Base-by-base conservation (phyloP, 2,113 vertebrate species). In the Urocynchramus pylzowi region DNA sequence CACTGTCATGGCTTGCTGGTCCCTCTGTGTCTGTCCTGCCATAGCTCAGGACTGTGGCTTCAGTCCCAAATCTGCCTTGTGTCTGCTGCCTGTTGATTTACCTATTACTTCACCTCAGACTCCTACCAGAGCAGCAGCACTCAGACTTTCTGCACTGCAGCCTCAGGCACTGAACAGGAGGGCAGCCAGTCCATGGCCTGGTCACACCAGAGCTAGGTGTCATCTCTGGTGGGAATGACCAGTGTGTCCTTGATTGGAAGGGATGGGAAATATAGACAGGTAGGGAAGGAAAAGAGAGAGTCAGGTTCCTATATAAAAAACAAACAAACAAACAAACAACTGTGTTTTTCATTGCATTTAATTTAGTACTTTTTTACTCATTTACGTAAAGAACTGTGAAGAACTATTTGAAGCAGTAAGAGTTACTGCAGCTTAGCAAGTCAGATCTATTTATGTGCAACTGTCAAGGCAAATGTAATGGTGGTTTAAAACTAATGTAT, bases 111-210 rank as follows among this genome's bases (percentile, higher is more conserved):
- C 56, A 30, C 30, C 64, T 80, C 1, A 6, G n/a, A 31, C 26
- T 80, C 45, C 54, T 26, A 7, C 16, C 26, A 31, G 30, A 50
- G 10, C 7, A 27, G 49, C 33, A 27, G 13, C 21, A 10, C 35
- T n/a, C 33, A 22, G 30, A 15, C 27, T 17, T 60, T 17, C 33
- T 7, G 14, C 35, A 16, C 50, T 64, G 41, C n/a, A 53, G 0
- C 18, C 45, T 39, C 24, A n/a, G 44, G 35, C 0, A 0, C 37
- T 54, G 64, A 86, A 23, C 13, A 23, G 7, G 12, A 61, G 27
- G 28, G 26, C 18, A 59, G 22, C 0, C 0, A 10, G 11, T 52
- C 41, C 12, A 1, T 44, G 28, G 20, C 37, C 47, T 39, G 37
- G 16, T 57, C 65, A 45, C 27, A 6, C 15, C 9, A 8, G 13